These are phyloP conservation scores for Agriotes lineatus DNA, from an alignment of 2,888 invertebrate genomes.

Conservation along the genomic window DNA sequence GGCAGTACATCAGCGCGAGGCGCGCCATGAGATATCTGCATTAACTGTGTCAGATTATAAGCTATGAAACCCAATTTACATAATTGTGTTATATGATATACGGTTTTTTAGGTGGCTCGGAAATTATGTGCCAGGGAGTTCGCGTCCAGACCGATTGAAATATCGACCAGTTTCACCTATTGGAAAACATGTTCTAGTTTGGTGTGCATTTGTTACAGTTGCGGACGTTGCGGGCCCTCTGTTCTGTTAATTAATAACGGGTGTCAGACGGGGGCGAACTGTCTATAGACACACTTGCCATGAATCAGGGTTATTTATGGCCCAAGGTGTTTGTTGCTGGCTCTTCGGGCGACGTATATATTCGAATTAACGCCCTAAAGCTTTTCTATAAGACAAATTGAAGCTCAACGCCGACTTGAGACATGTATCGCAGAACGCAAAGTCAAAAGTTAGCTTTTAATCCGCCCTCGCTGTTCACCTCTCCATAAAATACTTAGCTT, in stretches of 20 bases:
- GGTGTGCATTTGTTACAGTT: constrained; percentile 51
- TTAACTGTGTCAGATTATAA: constrained; percentile 62
- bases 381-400: constrained; percentile 36
- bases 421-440: constrained; percentile 27
- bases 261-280: constrained; percentile 57
- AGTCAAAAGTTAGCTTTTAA: constrained; percentile 34
- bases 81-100: constrained; percentile 55
- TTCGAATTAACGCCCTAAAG: constrained; percentile 35
- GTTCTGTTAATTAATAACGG: constrained; percentile 61
- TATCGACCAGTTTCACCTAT: constrained; percentile 41
- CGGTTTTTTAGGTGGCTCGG: constrained; percentile 48
- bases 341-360: constrained; percentile 40
- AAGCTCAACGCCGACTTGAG: constrained; percentile 25
- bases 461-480: constrained; percentile 30
- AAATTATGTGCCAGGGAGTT: constrained; percentile 45
- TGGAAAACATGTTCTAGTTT: constrained; percentile 50
- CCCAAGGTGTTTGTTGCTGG: constrained; percentile 52
- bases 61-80: constrained; percentile 60
- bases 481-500: constrained; percentile 31
- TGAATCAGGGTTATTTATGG: constrained; percentile 61
- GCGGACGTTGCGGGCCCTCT: constrained; percentile 51
- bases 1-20: constrained; percentile 52
- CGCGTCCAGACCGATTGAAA: constrained; percentile 46
- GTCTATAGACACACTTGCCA: constrained; percentile 57
- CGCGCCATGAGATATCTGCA: constrained; percentile 56